Conservation (phyloP, 2,113 vertebrate genomes). For the Ciconia stormi region DNA sequence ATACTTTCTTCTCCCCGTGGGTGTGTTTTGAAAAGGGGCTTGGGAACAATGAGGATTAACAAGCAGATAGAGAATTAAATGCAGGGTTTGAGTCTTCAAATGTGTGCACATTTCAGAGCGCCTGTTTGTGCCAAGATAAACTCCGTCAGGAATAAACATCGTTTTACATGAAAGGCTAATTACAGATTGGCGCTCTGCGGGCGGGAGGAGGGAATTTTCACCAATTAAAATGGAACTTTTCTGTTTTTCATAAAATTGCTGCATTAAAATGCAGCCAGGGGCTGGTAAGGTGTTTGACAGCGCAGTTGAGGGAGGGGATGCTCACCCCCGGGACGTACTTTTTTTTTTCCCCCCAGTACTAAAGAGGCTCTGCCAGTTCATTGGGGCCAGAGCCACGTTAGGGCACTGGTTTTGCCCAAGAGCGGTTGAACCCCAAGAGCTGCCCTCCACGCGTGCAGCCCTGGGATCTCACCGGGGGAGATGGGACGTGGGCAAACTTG, state of each 20-base stretch:
- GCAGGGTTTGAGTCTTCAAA: constrained; percentile 51
- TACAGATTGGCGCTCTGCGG: constrained; percentile 34
- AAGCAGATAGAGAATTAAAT: constrained; percentile 55
- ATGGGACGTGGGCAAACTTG: background rate
- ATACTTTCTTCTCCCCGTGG: constrained; percentile 26
- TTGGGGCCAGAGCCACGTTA: background rate
- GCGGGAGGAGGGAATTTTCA: constrained; percentile 58
- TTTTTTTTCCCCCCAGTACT: background rate
- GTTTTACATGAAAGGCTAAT: constrained; percentile 65
- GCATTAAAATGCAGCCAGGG: background rate
- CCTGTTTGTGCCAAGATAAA: constrained; percentile 51
- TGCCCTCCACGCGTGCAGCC: background rate
- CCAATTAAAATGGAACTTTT: constrained; percentile 54
- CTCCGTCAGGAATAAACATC: constrained; percentile 63
- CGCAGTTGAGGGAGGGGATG: background rate
- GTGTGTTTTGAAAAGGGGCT: constrained; percentile 61
- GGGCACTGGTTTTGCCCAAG: background rate
- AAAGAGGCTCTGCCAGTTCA: background rate
- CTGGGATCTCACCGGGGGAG: background rate
- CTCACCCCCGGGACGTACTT: background rate
- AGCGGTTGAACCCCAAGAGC: background rate
- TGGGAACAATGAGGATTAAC: constrained; percentile 61
- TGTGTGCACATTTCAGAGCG: constrained; percentile 53
- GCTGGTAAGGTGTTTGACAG: background rate
- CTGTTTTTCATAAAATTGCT: background rate